Evolutionary conservation across 2,888 invertebrate genomes (phyloP), one percentile per base, ranked within the genome.

Genomic region (Drosophila trichaetosa): DNA sequence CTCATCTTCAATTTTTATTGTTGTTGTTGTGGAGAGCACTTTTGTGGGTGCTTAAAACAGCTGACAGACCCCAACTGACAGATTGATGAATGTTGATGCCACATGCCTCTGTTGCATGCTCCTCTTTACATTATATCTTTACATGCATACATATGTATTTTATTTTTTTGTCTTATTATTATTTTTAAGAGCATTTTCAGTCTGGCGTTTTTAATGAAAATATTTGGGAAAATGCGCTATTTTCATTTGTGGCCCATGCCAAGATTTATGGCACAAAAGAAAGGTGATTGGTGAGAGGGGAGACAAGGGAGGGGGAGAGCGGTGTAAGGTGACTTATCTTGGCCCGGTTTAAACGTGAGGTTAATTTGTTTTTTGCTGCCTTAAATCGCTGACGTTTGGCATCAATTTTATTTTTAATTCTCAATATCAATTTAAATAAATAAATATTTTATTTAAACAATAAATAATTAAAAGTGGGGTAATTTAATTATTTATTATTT

Each of bases 21-120:
- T 71, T 70, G 57, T 72, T 69, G 70, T 52, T 73, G 80, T 46
- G 60, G 67, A 77, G 82, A 87, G 82, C 91, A 90, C 90, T 91
- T 46, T 91, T 90, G 90, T 80, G 90, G 91, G 89, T 87, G 91
- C 90, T 90, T 90, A 89, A 89, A 91, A 86, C 84, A 86, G 91
- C 90, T 91, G 90, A 90, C 90, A 90, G 90, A 78, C 79, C 87
- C 80, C 80, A 76, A 82, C 89, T 90, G 91, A 91, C 87, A 90
- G 82, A 86, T 90, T 90, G 90, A 90, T 90, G 91, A 83, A 90
- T 90, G 91, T 82, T 86, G 83, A 74, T 82, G 79, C 76, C 76
- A 57, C 71, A 66, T 70, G 70, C 52, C 66, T 64, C 78, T 69
- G 72, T 80, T 83, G 65, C 68, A 81, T 77, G 73, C 77, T 73